phyloP scores from a whole-genome alignment of 2,797 vertebrate species.

The Balearica regulorum region DNA sequence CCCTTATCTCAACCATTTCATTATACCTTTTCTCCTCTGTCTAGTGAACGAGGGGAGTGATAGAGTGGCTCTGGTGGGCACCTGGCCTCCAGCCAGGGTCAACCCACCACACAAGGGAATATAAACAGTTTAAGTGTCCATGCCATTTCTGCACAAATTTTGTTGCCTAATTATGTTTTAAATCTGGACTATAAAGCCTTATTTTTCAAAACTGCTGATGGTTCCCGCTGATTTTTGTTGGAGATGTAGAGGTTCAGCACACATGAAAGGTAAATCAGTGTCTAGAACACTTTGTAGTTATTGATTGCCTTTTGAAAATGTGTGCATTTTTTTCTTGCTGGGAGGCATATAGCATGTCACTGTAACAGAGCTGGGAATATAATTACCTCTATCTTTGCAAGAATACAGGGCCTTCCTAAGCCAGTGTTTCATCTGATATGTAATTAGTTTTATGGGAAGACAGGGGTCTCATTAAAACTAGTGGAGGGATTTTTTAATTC shows the following conservation, averaged over 20 bases:
- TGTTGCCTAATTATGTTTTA: not conserved
- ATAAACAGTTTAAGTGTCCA: not conserved
- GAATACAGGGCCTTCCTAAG: not conserved
- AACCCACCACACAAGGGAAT: not conserved
- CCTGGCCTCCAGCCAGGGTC: too few relatives aligned
- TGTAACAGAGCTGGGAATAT: not conserved
- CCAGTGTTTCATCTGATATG: not conserved
- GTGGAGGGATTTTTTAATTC: not conserved
- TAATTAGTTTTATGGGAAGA: conserved; percentile 38
- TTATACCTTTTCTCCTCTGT: too few relatives aligned
- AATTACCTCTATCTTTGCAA: not conserved
- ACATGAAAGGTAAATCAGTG: not conserved
- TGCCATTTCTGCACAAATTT: not conserved
- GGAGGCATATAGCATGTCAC: not conserved
- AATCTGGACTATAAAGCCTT: not conserved
- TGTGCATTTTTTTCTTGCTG: not conserved
- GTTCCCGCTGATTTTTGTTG: not conserved
- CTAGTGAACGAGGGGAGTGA: too few relatives aligned
- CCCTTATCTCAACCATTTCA: too few relatives aligned
- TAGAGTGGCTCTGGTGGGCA: too few relatives aligned
- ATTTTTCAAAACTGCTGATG: not conserved
- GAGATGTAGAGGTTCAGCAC: not conserved
- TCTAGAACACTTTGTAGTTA: not conserved
- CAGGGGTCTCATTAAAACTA: conserved; percentile 25
- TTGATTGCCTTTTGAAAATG: not conserved